Base-by-base conservation (phyloP, 2,888 invertebrate genomes). In the Melangyna quadrimaculata region DNA sequence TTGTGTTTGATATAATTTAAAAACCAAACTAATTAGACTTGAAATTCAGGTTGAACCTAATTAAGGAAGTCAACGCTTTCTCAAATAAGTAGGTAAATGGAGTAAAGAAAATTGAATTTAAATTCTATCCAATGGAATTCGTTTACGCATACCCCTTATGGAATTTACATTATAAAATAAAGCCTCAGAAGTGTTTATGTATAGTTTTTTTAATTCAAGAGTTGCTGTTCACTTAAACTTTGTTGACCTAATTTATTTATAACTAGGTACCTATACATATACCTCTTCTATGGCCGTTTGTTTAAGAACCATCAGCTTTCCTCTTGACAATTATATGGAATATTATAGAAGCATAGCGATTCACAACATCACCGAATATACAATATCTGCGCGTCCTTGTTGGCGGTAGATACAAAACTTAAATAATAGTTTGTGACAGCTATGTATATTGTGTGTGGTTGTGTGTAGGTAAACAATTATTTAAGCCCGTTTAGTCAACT, bases 401-500 rank as follows among this genome's bases (percentile, higher is more conserved):
- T n/a, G 9, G n/a, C n/a, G n/a, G 14, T 2, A 22, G 51, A 73
- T 37, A 43, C 40, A 48, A 71, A 19, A 32, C 32, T 19, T 45
- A 65, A 71, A 27, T 48, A 45, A 63, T 70, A 51, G 59, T 73
- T 69, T 55, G 53, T 55, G 43, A 69, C 82, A 78, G 27, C 35
- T 35, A 27, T n/a, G 12, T 14, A 3, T 3, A 3, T 3, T 27
- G 3, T 6, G 6, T 43, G 45, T 45, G 19, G 61, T n/a, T 27
- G 22, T 71, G 27, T n/a, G 70, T 48, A n/a, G n/a, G n/a, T n/a
- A 78, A 73, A 82, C 73, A 82, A 65, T 48, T 55, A 29, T 32
- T 65, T 65, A 29, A 65, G 7, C 51, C 43, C 19, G 24, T 71
- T 59, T 57, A 32, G 48, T 53, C 71, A 81, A 51, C 65, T 37